Percentiles rank a stretch among this genome's conserved stretches.
Conservation (phyloP, 1,140 invertebrate species). For the Trichogramma pretiosum region DNA sequence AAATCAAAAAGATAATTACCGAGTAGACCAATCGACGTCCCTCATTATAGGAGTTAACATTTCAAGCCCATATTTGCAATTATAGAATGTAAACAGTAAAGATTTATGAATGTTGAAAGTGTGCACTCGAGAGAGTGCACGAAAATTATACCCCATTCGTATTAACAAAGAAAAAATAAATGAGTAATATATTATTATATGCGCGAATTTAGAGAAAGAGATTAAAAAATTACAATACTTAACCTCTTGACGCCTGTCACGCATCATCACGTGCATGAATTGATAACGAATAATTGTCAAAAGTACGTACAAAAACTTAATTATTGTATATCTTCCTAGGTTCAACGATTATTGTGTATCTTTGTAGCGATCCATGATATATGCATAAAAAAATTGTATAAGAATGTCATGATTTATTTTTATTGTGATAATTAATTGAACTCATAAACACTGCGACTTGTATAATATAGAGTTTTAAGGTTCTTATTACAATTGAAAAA, state of each 20-base stretch:
- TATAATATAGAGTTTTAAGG: constrained; percentile 14
- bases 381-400: background rate
- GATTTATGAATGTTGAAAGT: constrained; percentile 16
- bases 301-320: too few species aligned
- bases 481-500: constrained; percentile 5
- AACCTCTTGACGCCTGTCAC: constrained; percentile 11
- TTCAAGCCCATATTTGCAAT: too few species aligned
- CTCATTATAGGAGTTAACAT: too few species aligned
- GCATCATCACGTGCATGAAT: background rate
- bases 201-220: constrained; percentile 9
- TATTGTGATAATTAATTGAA: too few species aligned
- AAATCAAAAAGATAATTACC: too few species aligned
- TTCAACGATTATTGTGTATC: too few species aligned
- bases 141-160: too few species aligned
- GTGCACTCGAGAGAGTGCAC: background rate
- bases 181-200: constrained; percentile 6
- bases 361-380: too few species aligned
- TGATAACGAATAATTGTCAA: too few species aligned
- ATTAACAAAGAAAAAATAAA: background rate
- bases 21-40: too few species aligned
- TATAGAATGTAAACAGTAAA: too few species aligned
- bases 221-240: constrained; percentile 11
- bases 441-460: constrained; percentile 8
- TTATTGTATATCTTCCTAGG: too few species aligned
- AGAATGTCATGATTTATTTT: constrained; percentile 4